Conservation (phyloP, 2,113 vertebrate species). For the Microtus richardsoni region DNA sequence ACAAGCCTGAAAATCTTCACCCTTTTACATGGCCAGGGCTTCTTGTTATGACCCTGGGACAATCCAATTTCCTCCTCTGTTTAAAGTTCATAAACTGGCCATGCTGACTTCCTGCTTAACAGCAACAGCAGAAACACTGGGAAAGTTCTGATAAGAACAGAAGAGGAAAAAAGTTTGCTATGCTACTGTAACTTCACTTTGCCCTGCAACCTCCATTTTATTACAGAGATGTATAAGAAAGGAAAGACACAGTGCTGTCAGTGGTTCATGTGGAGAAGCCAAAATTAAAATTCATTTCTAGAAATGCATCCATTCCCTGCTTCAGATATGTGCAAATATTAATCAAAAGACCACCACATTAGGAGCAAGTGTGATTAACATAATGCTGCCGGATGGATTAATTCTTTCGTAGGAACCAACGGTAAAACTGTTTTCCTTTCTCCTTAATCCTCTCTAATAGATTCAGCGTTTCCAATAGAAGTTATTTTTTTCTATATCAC, state of each 20-base stretch:
- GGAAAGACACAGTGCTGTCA: background rate
- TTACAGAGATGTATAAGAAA: background rate
- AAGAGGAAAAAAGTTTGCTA: background rate
- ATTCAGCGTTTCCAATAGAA: conserved; percentile 53
- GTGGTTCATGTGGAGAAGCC: background rate
- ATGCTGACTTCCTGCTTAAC: accelerated
- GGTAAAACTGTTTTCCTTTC: conserved; percentile 55
- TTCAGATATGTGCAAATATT: conserved; percentile 50
- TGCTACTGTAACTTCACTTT: background rate
- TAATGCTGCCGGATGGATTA: conserved; percentile 73
- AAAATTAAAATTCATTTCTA: conserved; percentile 61
- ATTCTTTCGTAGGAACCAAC: conserved; percentile 55
- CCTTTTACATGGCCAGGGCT: background rate
- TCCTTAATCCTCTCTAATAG: conserved; percentile 64
- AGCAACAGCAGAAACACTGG: background rate
- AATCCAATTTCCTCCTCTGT: background rate
- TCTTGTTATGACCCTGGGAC: background rate
- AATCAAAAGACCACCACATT: conserved; percentile 52
- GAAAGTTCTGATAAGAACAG: background rate
- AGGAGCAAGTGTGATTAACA: conserved; percentile 40
- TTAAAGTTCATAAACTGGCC: background rate
- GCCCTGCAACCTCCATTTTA: background rate
- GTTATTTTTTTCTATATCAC: conserved; percentile 26
- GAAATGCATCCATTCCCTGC: conserved; percentile 59
- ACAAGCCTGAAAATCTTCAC: background rate